Conservation (phyloP, 2,888 invertebrate genomes). For the Leptura quadrifasciata region DNA sequence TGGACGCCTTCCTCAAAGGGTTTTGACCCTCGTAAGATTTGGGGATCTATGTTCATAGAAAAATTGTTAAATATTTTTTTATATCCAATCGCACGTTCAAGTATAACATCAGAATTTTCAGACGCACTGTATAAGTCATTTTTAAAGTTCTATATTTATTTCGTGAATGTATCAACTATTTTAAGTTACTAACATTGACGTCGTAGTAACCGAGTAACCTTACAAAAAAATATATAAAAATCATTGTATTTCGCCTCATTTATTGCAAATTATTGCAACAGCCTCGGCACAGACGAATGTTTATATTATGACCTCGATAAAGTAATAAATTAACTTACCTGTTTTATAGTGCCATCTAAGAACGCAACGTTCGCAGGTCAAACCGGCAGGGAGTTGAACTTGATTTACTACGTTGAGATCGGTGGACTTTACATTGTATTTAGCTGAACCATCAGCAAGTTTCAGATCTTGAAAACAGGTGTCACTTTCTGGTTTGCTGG, state of each 20-base stretch:
- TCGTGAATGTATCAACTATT: too few species aligned
- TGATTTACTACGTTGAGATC: constrained; percentile 58
- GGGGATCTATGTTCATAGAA: too few species aligned
- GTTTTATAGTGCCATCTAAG: constrained; percentile 73
- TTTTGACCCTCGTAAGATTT: too few species aligned
- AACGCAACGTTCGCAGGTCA: constrained; percentile 73
- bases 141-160: too few species aligned
- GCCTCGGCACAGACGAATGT: neutral
- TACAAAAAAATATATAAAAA: neutral
- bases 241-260: neutral
- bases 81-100: too few species aligned
- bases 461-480: constrained; percentile 71
- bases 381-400: constrained; percentile 68
- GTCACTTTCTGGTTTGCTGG: constrained; percentile 70
- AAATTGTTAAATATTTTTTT: too few species aligned
- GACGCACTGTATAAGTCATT: too few species aligned
- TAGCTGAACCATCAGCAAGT: constrained; percentile 65
- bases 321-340: constrained; percentile 43
- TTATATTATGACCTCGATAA: neutral
- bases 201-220: too few species aligned
- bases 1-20: too few species aligned
- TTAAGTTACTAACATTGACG: neutral
- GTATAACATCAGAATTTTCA: too few species aligned
- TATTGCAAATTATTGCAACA: neutral
- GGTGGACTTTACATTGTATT: constrained; percentile 59